Evolutionary conservation across 2,797 vertebrate genomes (phyloP).

Genomic region (Brachyalestes nurse): DNA sequence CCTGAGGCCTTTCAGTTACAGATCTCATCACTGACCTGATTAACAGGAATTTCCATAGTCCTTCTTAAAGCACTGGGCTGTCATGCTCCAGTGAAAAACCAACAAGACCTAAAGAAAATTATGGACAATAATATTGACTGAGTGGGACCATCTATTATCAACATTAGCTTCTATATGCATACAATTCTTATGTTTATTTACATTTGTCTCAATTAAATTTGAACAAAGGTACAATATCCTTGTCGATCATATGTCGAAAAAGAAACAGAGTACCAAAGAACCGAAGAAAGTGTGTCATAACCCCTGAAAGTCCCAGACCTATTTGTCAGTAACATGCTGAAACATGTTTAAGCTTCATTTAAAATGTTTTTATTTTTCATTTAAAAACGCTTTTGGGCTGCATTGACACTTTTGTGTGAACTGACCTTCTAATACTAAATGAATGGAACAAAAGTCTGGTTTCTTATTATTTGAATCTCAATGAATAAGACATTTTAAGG

Average conservation of each 20-base stretch:
- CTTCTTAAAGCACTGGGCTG: background rate
- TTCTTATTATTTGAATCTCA: no score
- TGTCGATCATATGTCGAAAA: background rate
- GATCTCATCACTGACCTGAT: constrained; percentile 13
- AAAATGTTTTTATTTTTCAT: no score
- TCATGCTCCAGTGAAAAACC: constrained; percentile 4
- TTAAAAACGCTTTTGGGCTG: no score
- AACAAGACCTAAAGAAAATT: constrained; percentile 15
- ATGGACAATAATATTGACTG: background rate
- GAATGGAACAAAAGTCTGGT: no score
- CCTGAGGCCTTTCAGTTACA: constrained; percentile 2
- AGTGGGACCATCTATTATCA: background rate
- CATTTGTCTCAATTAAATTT: background rate
- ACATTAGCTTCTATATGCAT: background rate
- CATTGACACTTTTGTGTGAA: no score
- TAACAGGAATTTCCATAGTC: constrained; percentile 12
- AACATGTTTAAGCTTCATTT: no score
- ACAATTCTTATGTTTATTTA: background rate
- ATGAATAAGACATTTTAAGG: no score
- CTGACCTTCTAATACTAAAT: no score
- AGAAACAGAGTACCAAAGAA: no score
- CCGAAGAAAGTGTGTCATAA: no score
- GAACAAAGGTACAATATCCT: background rate
- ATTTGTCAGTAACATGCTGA: no score
- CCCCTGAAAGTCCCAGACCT: no score